phyloP scores from a whole-genome alignment of 92 coral and sea anemone genomes.

The Zoanthus sociatus region DNA sequence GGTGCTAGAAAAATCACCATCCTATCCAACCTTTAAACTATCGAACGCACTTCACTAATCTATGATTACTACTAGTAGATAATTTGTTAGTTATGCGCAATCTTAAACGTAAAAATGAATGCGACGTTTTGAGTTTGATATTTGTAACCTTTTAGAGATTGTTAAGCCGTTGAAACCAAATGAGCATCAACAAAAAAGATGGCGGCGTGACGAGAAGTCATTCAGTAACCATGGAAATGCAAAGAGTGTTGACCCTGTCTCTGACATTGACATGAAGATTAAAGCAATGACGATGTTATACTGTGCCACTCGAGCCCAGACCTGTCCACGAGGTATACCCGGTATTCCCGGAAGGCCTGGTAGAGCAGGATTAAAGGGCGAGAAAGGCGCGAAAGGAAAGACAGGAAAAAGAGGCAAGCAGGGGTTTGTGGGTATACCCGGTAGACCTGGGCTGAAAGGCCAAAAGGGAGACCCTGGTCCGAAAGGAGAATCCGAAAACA shows the following conservation, averaged over 20 bases:
- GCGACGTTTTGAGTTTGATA: too few relatives aligned
- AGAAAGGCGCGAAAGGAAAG: slow-evolving; percentile 25
- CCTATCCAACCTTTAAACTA: too few relatives aligned
- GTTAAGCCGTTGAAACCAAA: background rate
- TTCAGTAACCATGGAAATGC: background rate
- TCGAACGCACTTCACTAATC: too few relatives aligned
- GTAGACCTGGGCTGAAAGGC: slow-evolving; percentile 22
- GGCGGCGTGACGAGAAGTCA: background rate
- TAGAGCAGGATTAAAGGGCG: slow-evolving; percentile 15
- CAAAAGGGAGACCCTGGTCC: slow-evolving; percentile 34
- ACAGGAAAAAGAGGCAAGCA: slow-evolving; percentile 30
- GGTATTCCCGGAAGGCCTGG: slow-evolving; percentile 39
- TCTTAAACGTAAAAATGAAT: too few relatives aligned
- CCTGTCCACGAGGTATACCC: slow-evolving; percentile 43
- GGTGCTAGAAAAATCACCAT: too few relatives aligned
- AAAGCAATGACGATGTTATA: slow-evolving; percentile 27
- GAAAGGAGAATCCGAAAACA: slow-evolving; percentile 10
- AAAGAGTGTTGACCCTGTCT: background rate
- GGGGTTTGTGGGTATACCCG: slow-evolving; percentile 33
- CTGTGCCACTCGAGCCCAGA: slow-evolving; percentile 40
- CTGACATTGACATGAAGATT: slow-evolving; percentile 18
- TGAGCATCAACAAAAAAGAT: background rate
- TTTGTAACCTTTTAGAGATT: background rate
- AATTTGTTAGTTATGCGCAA: too few relatives aligned
- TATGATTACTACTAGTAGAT: too few relatives aligned